phyloP scores from a whole-genome alignment of 1,140 invertebrate genomes.

The Solen grandis region DNA sequence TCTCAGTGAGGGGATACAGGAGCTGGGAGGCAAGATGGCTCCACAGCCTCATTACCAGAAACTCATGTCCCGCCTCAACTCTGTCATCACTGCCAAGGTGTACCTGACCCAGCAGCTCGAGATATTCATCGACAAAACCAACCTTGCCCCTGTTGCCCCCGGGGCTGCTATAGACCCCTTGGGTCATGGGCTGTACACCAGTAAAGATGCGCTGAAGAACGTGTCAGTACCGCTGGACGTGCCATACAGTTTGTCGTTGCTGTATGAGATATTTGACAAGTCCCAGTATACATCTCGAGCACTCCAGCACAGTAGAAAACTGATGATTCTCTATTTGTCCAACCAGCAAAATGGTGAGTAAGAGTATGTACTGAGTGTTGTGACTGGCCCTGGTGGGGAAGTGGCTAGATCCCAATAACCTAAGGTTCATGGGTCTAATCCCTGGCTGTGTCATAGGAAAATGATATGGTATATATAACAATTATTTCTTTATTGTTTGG shows the following conservation, averaged over 20 bases:
- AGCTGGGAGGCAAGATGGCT: constrained; percentile 64
- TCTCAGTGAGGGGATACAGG: constrained; percentile 66
- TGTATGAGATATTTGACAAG: constrained; percentile 71
- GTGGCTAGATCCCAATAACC: no score
- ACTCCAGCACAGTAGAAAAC: constrained; percentile 75
- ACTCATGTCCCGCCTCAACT: constrained; percentile 66
- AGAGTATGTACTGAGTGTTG: no score
- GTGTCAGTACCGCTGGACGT: constrained; percentile 78
- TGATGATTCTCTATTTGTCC: constrained; percentile 77
- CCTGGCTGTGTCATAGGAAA: no score
- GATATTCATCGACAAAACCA: constrained; percentile 63
- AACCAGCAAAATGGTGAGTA: constrained; percentile 77
- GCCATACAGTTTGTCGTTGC: constrained; percentile 66
- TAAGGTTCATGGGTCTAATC: no score
- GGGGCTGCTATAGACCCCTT: constrained; percentile 76
- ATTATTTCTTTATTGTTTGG: no score
- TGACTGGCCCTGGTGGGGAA: no score
- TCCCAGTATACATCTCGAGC: constrained; percentile 77
- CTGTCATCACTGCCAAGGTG: constrained; percentile 71
- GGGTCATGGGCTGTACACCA: constrained; percentile 73
- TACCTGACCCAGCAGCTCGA: constrained; percentile 74
- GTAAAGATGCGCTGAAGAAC: constrained; percentile 73
- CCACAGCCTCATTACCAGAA: constrained; percentile 75
- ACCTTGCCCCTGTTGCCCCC: constrained; percentile 60
- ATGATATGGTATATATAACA: no score